Evolutionary conservation across 2,888 invertebrate species (phyloP), one percentile per base, ranked within the genome.

Genomic region (Liodrosophila aerea): DNA sequence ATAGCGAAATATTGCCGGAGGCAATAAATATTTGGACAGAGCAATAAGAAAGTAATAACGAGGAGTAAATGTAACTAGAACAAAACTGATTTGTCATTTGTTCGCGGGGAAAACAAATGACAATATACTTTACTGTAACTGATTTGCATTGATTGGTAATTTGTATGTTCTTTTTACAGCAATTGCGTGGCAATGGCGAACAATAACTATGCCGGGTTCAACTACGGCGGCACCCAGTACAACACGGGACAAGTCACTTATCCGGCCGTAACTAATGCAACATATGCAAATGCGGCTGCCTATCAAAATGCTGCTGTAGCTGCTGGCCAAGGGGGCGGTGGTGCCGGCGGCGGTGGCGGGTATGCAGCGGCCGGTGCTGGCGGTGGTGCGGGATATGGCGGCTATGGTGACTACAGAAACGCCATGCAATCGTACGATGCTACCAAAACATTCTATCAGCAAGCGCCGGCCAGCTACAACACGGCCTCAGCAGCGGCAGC

Each of bases 171-270:
- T n/a, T 33, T 67, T 73, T 41, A 41, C 58, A 69, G 63, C 71
- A 69, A 70, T 65, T 61, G 65, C 71, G 64, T 54, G 65, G 76
- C 64, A 69, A 88, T 88, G 88, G 86, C 88, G 41, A 85, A 96
- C 91, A 97, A 97, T 92, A 97, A 97, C 93, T 97, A 97, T 93
- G 96, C 96, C 91, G 96, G 96, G 90, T 97, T 97, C 93, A 95
- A 96, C 88, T 96, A 97, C 91, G 95, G 96, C 89, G 96, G 96
- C 90, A 96, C 96, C 88, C 97, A 97, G 92, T 97, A 97, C 91
- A 94, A 94, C 77, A 93, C 85, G 43, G 87, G 86, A 16, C 88
- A 87, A 64, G 86, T 88, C 15, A 66, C 87, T 18, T 88, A 88
- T 73, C 88, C 88, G 57, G 88, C 88, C 31, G 88, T 88, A 71